These are phyloP conservation scores for Brachyistius frenatus DNA, from an alignment of 2,113 vertebrate species.

Conservation along the genomic window DNA sequence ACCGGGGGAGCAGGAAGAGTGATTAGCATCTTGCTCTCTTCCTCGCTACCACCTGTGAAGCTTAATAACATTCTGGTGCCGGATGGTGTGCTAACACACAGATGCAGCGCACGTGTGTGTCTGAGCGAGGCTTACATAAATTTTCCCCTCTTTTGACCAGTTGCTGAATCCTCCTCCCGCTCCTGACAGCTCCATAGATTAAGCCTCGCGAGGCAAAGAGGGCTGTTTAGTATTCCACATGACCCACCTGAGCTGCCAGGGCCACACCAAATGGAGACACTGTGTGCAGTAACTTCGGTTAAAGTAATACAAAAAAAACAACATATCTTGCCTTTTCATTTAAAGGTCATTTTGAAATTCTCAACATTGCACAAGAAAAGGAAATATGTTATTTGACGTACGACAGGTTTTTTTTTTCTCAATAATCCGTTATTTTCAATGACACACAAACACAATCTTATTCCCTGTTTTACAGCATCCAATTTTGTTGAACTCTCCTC, in stretches of 20 bases:
- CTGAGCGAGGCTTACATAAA: conserved; percentile 38
- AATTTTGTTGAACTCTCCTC: neutral
- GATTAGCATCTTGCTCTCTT: conserved; percentile 25
- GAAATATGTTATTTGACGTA: too few relatives aligned
- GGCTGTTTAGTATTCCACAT: conserved; percentile 61
- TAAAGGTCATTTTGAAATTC: neutral
- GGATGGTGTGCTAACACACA: conserved; percentile 34
- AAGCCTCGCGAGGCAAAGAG: conserved; percentile 47
- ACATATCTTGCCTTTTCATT: neutral
- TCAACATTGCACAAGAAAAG: too few relatives aligned
- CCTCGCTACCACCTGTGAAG: conserved; percentile 45
- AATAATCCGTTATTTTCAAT: too few relatives aligned
- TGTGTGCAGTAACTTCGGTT: neutral
- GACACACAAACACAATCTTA: too few relatives aligned
- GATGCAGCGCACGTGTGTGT: conserved; percentile 22
- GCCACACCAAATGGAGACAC: conserved; percentile 25
- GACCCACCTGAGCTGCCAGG: conserved; percentile 23
- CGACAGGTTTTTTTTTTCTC: too few relatives aligned
- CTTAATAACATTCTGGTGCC: conserved; percentile 30
- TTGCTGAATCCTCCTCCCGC: conserved; percentile 6
- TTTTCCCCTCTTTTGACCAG: conserved; percentile 39
- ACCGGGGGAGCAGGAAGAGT: conserved; percentile 32
- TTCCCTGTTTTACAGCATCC: too few relatives aligned
- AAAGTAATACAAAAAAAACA: neutral
- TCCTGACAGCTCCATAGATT: conserved; percentile 70